Conservation (phyloP, 1,140 invertebrate species). For the Wiebesia pumilae region DNA sequence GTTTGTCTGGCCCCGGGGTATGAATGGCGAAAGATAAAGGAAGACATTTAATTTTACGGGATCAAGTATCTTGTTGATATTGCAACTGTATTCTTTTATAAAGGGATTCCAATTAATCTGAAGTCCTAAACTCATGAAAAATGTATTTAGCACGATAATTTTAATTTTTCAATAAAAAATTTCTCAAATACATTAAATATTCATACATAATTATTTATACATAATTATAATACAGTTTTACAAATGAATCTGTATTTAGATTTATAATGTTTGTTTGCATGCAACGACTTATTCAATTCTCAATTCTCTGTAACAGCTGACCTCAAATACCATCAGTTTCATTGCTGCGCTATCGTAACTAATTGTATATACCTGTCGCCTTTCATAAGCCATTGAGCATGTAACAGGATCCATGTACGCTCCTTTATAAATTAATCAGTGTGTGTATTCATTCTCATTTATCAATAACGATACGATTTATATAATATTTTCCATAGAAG, state of each 20-base stretch:
- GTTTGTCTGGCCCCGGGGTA: too few species aligned
- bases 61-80: too few species aligned
- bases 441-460: neutral
- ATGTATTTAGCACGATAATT: too few species aligned
- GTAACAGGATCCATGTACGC: conserved; percentile 31
- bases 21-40: too few species aligned
- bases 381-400: conserved; percentile 36
- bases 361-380: conserved; percentile 56
- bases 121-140: too few species aligned
- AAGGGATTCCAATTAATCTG: too few species aligned
- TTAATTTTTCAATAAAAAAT: too few species aligned
- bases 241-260: neutral
- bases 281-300: neutral
- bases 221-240: too few species aligned
- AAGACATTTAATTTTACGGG: too few species aligned
- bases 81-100: too few species aligned
- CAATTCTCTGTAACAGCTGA: neutral
- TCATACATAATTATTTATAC: too few species aligned
- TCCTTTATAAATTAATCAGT: conserved; percentile 43
- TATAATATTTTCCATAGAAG: neutral
- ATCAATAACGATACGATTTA: neutral
- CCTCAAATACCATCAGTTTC: conserved; percentile 18
- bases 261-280: neutral
- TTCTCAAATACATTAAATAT: too few species aligned
- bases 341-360: neutral